Conservation (phyloP, 2,888 invertebrate species). For the Nomada hirtipes region DNA sequence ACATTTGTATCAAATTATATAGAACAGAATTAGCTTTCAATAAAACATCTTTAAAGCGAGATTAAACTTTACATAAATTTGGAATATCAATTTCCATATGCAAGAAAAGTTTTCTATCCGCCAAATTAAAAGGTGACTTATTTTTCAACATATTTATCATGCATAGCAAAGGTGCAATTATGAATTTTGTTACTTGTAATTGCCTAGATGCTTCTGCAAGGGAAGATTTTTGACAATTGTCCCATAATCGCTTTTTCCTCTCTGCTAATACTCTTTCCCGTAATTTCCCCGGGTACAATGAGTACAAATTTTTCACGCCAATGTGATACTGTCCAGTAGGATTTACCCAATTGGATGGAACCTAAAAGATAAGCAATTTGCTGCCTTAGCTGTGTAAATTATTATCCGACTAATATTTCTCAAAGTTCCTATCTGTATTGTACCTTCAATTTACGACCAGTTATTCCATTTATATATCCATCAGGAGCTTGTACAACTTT, state of each 20-base stretch:
- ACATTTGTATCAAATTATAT: slow-evolving; percentile 13
- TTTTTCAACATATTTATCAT: not conserved
- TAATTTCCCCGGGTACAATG: slow-evolving; percentile 94
- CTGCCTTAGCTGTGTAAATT: not conserved
- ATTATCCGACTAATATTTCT: not conserved
- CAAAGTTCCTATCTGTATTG: slow-evolving; percentile 42
- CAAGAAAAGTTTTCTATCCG: slow-evolving; percentile 3
- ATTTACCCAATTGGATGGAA: slow-evolving; percentile 93
- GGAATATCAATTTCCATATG: not conserved
- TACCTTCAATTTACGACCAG: slow-evolving; percentile 95
- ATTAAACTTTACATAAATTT: not conserved
- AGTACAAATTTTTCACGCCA: slow-evolving; percentile 94
- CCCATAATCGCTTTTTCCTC: slow-evolving; percentile 92
- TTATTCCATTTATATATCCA: slow-evolving; percentile 92
- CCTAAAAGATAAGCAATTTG: slow-evolving; percentile 84
- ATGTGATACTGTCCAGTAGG: slow-evolving; percentile 94
- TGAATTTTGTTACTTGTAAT: slow-evolving; percentile 85
- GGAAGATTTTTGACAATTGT: slow-evolving; percentile 91
- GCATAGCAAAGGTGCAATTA: slow-evolving; percentile 21
- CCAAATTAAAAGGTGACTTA: not conserved
- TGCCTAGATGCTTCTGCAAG: slow-evolving; percentile 92
- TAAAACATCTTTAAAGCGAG: not conserved
- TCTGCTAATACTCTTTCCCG: slow-evolving; percentile 93
- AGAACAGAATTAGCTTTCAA: not conserved
- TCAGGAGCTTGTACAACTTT: slow-evolving; percentile 89